phyloP scores from a whole-genome alignment of 2,797 vertebrate species.

The Onychomys torridus region DNA sequence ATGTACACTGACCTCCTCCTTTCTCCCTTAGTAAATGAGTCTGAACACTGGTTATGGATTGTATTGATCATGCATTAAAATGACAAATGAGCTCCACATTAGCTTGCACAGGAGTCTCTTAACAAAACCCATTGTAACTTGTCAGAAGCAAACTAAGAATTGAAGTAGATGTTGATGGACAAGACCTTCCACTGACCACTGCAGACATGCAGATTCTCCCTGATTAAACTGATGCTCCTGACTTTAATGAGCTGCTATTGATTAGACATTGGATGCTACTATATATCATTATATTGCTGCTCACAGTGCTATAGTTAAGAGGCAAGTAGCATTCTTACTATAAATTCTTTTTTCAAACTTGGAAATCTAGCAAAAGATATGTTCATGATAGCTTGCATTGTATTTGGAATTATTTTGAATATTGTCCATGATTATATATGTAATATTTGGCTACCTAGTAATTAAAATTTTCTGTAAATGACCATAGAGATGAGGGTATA shows the following conservation, averaged over 20 bases:
- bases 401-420: neutral
- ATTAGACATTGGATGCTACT: conserved; percentile 58
- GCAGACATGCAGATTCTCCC: conserved; percentile 75
- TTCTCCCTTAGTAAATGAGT: conserved; percentile 84
- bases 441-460: neutral
- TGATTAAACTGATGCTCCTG: conserved; percentile 63
- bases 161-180: conserved; percentile 84
- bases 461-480: conserved; percentile 29
- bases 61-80: conserved; percentile 85
- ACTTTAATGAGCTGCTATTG: conserved; percentile 79
- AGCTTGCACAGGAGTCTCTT: conserved; percentile 80
- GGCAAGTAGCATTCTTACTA: conserved; percentile 22
- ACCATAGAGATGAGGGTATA: neutral
- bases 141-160: conserved; percentile 78
- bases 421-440: conserved; percentile 51
- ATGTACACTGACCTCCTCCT: conserved; percentile 79
- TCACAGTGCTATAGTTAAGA: conserved; percentile 26
- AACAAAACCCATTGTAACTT: conserved; percentile 69
- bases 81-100: conserved; percentile 86
- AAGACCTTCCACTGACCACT: conserved; percentile 80
- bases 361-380: conserved; percentile 29
- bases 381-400: neutral
- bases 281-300: conserved; percentile 67
- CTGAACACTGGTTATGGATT: conserved; percentile 77
- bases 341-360: conserved; percentile 35